Percentiles rank a stretch among this genome's conserved stretches.
Conservation (phyloP, 2,888 invertebrate genomes). For the Mylabris sibirica region DNA sequence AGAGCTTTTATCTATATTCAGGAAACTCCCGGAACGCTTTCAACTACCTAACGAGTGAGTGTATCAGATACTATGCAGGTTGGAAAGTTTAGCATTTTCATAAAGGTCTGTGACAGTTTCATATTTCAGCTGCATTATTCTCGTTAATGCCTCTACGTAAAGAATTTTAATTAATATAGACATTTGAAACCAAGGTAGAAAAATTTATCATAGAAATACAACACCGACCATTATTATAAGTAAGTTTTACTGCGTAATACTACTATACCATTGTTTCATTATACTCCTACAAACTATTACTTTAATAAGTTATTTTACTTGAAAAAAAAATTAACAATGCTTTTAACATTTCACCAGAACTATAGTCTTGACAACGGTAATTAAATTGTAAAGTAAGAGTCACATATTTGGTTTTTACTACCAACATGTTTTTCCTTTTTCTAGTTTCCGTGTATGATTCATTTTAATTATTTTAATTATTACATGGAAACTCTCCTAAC, state of each 20-base stretch:
- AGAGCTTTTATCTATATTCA: constrained; percentile 32
- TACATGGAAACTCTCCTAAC: no score
- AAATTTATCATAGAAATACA: constrained; percentile 2
- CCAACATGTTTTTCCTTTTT: not conserved
- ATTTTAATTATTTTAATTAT: not conserved
- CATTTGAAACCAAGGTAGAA: constrained; percentile 14
- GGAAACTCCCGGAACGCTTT: constrained; percentile 25
- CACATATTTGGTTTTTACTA: not conserved
- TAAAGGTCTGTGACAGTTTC: constrained; percentile 23
- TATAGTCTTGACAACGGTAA: not conserved
- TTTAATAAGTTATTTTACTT: not conserved
- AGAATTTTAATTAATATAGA: constrained; percentile 31
- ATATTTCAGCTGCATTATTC: constrained; percentile 27
- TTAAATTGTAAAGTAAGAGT: not conserved
- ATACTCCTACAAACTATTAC: not conserved
- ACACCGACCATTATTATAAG: not conserved
- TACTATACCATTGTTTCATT: not conserved
- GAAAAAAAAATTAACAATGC: not conserved
- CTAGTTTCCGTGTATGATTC: not conserved
- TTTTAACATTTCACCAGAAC: not conserved
- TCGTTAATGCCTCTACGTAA: constrained; percentile 15
- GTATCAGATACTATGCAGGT: constrained; percentile 27
- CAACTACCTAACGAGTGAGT: constrained; percentile 24
- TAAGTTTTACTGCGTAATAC: not conserved
- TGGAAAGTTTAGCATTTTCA: constrained; percentile 12